Conservation (phyloP, 2,888 invertebrate genomes). For the Reticulitermes lucifugus region DNA sequence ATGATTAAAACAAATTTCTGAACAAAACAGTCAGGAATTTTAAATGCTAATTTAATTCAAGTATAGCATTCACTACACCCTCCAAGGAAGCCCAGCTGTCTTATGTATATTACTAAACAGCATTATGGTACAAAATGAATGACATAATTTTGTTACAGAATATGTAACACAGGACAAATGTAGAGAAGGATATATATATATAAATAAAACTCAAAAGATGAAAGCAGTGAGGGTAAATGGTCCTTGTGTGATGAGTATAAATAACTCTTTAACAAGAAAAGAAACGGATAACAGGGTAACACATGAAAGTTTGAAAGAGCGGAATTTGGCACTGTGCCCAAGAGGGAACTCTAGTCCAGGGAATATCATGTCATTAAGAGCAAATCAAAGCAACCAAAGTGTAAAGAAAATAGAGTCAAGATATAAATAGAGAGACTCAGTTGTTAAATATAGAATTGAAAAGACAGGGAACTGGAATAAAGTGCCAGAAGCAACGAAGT, state of each 20-base stretch:
- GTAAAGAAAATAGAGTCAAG: slow-evolving; percentile 28
- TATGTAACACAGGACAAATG: neutral
- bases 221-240: neutral
- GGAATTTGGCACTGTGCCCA: slow-evolving; percentile 27
- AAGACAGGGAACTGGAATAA: slow-evolving; percentile 15
- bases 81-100: neutral
- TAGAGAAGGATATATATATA: neutral
- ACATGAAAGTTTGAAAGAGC: neutral
- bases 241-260: neutral
- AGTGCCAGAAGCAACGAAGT: slow-evolving; percentile 4
- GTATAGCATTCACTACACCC: neutral
- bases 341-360: neutral
- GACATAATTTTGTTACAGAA: neutral
- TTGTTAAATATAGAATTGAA: slow-evolving; percentile 22
- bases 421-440: slow-evolving; percentile 17
- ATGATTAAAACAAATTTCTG: neutral
- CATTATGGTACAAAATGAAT: neutral
- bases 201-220: neutral
- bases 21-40: neutral
- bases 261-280: slow-evolving; percentile 17
- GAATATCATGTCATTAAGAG: slow-evolving; percentile 22
- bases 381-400: slow-evolving; percentile 28
- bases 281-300: neutral
- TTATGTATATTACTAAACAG: neutral
- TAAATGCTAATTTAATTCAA: neutral